Base-by-base conservation (phyloP, 1,140 invertebrate genomes). In the Geopemphigus sp. region DNA sequence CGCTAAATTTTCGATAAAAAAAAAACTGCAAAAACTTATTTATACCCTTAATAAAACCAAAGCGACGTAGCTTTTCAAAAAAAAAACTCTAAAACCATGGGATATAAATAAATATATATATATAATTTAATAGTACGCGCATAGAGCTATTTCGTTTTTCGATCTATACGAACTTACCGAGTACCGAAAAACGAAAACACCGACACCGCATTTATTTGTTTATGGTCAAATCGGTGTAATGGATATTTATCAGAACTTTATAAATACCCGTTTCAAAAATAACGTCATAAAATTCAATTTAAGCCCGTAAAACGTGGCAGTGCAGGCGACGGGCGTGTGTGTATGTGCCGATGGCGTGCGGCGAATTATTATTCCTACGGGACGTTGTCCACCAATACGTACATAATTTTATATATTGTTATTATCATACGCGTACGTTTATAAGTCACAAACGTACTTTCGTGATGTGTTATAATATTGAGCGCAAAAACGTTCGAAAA, bases 221-320 rank as follows among this genome's bases (percentile, higher is more conserved):
- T 64, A 64, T 32, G 29, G 61, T 39, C 61, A 64, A 64, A 64
- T 64, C 39, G n/a, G 45, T 15, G n/a, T 24, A 24, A 68, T 68
- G 39, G 12, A 47, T 47, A 68, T 68, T 47, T 68, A 68, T 68
- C n/a, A 39, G n/a, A 22, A 47, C 39, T 45, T 22, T 68, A 29
- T 68, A 29, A 68, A 47, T 68, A 47, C 47, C 39, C 12, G 24
- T 68, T 68, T 47, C 17, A 47, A 47, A 12, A 68, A 68, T 68
- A 47, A 22, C 32, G 64, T 68, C 64, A 68, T 68, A 68, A 68
- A 68, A 68, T 68, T 47, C 32, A 68, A 68, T 68, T 68, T 45
- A 45, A 11, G 47, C n/a, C 63, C 63, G 39, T 39, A 39, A 39
- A 39, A 39, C 64, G 17, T 39, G 19, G 11, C 39, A 64, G 39